Conservation (phyloP, 2,113 vertebrate species). For the Salvator merianae region DNA sequence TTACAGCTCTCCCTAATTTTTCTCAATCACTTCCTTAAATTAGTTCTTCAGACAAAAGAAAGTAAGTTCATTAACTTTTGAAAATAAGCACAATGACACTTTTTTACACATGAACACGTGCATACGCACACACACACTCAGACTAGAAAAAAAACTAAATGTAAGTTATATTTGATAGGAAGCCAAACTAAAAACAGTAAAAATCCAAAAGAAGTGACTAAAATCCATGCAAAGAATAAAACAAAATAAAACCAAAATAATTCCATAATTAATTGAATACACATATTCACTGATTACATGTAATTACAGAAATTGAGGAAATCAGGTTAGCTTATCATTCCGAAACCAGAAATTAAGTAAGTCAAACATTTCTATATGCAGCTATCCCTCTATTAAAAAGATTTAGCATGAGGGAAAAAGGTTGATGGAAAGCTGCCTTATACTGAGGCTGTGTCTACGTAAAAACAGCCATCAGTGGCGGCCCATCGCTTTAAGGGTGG, state of each 20-base stretch:
- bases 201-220: neutral
- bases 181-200: constrained; percentile 15
- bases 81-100: neutral
- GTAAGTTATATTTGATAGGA: constrained; percentile 19
- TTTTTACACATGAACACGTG: too few species aligned
- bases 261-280: too few species aligned
- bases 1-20: neutral
- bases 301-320: neutral
- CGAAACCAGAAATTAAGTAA: too few species aligned
- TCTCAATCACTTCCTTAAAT: neutral
- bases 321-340: neutral
- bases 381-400: too few species aligned
- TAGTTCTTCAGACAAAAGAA: neutral
- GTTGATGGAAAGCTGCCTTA: too few species aligned
- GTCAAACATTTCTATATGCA: too few species aligned
- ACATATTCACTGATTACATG: too few species aligned
- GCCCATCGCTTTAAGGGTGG: too few species aligned
- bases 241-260: too few species aligned
- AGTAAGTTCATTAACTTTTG: neutral
- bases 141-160: neutral
- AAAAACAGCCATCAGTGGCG: too few species aligned
- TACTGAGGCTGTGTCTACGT: too few species aligned
- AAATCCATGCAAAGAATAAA: neutral
- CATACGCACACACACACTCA: neutral
- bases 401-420: too few species aligned